A percentile compares a stretch with the other conserved stretches of the same genome.
These are phyloP conservation scores for Callionymus lyra DNA, from an alignment of 2,113 vertebrate genomes.

Conservation along the genomic window DNA sequence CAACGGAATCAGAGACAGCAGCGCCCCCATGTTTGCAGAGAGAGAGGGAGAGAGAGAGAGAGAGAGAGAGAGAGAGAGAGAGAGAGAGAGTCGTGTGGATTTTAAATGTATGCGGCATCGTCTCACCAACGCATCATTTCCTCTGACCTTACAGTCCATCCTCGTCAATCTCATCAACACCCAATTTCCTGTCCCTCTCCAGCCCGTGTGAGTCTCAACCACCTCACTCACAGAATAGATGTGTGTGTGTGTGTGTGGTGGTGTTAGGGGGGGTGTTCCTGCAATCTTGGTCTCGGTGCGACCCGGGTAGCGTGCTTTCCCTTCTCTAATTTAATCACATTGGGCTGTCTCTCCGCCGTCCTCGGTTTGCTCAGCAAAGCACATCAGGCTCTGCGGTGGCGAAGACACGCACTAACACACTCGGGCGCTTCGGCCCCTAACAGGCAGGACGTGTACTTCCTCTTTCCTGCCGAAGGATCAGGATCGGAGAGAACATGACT, in stretches of 20 bases:
- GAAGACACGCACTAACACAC: constrained; percentile 8
- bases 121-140: constrained; percentile 1
- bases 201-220: constrained; percentile 29
- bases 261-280: constrained; percentile 48
- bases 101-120: no score
- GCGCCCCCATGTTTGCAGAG: background rate
- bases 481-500: constrained; percentile 33
- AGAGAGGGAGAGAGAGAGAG: background rate
- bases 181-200: constrained; percentile 34
- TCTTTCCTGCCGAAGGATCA: constrained; percentile 22
- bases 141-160: constrained; percentile 27
- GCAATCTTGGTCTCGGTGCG: constrained; percentile 47
- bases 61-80: background rate
- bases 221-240: constrained; percentile 18
- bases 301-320: constrained; percentile 57
- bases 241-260: background rate
- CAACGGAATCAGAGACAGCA: constrained; percentile 18
- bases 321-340: constrained; percentile 71
- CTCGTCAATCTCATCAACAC: constrained; percentile 38
- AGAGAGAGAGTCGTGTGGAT: no score
- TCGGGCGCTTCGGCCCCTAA: constrained; percentile 22
- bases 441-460: constrained; percentile 36
- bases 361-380: constrained; percentile 48
- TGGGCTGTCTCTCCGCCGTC: constrained; percentile 54
- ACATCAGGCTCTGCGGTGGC: constrained; percentile 38